These are phyloP conservation scores for Cydia strobilella DNA, from an alignment of 1,140 invertebrate genomes.

Conservation along the genomic window DNA sequence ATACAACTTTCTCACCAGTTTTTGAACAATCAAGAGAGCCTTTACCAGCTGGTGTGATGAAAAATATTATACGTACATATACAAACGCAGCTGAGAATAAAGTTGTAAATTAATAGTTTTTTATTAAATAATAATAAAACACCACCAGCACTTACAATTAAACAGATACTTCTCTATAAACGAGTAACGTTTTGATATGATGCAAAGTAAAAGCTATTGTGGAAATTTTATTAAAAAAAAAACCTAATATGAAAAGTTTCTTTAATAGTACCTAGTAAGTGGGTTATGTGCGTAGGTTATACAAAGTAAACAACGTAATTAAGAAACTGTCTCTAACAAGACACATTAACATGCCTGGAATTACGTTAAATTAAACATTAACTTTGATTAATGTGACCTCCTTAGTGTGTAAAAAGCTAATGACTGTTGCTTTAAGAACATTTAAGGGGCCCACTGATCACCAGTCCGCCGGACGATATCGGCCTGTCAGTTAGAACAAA, in stretches of 20 bases:
- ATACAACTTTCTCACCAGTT: too few species aligned
- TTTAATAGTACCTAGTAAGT: neutral
- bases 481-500: too few species aligned
- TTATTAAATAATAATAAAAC: too few species aligned
- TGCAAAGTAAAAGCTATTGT: neutral
- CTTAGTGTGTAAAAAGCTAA: slow-evolving; percentile 1
- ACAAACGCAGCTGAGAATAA: neutral
- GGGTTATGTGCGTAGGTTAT: neutral
- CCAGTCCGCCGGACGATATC: too few species aligned
- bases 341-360: neutral
- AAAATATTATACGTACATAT: neutral
- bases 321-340: neutral
- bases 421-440: neutral
- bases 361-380: slow-evolving; percentile 4
- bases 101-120: too few species aligned
- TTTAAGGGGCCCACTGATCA: too few species aligned
- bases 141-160: too few species aligned
- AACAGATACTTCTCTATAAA: too few species aligned
- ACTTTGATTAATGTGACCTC: slow-evolving; percentile 1
- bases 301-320: slow-evolving; percentile 5
- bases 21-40: too few species aligned
- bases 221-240: neutral
- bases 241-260: neutral
- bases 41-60: too few species aligned
- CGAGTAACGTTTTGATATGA: too few species aligned